Percentiles rank a stretch among this genome's conserved stretches.
These are phyloP conservation scores for Lasius platythorax DNA, from an alignment of 2,888 invertebrate genomes.

Conservation along the genomic window DNA sequence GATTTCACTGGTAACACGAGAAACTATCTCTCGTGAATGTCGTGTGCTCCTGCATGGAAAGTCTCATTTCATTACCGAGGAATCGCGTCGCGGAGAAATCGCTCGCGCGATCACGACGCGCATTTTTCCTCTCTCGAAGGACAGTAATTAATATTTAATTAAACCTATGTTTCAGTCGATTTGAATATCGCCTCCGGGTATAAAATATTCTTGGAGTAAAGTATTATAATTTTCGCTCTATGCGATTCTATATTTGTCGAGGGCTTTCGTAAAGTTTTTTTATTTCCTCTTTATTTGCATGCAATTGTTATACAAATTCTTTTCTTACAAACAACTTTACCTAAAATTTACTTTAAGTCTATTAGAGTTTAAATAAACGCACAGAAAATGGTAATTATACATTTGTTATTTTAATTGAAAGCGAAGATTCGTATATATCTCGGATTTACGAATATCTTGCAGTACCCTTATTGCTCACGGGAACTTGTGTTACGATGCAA, in stretches of 20 bases:
- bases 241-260: neutral
- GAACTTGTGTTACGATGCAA: neutral
- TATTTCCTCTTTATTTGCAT: neutral
- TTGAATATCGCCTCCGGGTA: neutral
- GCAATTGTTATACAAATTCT: neutral
- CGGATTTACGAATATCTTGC: neutral
- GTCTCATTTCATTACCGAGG: constrained; percentile 68
- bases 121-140: neutral
- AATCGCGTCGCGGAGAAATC: constrained; percentile 28
- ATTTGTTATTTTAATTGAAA: neutral
- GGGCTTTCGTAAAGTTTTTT: neutral
- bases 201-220: neutral
- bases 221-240: neutral
- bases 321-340: neutral
- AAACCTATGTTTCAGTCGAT: neutral
- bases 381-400: neutral
- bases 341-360: neutral
- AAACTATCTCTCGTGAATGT: constrained; percentile 60
- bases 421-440: neutral
- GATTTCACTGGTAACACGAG: constrained; percentile 72
- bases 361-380: constrained; percentile 14
- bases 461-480: neutral
- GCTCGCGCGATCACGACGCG: neutral
- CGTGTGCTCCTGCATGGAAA: constrained; percentile 67
- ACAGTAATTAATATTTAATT: constrained; percentile 28